Evolutionary conservation across 2,797 vertebrate genomes (phyloP), one percentile per base, ranked within the genome.

Genomic region (Dallia pectoralis): DNA sequence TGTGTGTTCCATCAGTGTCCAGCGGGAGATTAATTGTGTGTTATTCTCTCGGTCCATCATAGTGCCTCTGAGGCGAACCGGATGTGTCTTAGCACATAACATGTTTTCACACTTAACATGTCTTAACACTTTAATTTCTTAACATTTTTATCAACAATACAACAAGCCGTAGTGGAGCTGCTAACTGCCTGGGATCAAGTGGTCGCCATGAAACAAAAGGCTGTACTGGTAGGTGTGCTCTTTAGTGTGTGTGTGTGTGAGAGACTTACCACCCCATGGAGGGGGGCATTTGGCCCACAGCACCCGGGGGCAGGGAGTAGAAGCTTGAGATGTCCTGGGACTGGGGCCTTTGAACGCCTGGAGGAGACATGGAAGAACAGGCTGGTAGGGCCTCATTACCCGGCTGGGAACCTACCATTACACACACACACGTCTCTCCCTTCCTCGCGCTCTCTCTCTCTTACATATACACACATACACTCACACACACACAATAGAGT

Each of bases 221-320:
- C 53, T 56, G 53, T 8, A 56, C 16, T 56, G n/a, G 53, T 56
- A 1, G 9, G 25, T 56, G 53, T 56, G 40, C 0, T 44, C 40
- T 44, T 44, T 12, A 44, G 74, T 74, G 49, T 72, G 70, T 62
- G 73, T 67, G 71, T 62, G 70, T 67, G 75, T 36, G 67, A 68
- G 72, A 56, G 77, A 95, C 97, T 97, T 91, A 99, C 97, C 97
- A 99, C 86, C 96, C 95, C 95, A 99, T 95, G 69, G 97, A 95
- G 72, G 96, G 95, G 18, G 95, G 89, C 87, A 99, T 97, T 91
- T 98, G 97, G 69, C 97, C 92, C 3, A 98, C 95, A 63, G 95
- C 94, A 44, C 95, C 93, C 27, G 97, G 94, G 84, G 97, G 94
- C 74, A 98, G 94, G 15, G 96, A 93, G 89, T 99, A 99, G 91